These are phyloP conservation scores for Erinaceus europaeus DNA, from an alignment of 2,113 vertebrate genomes.

Conservation along the genomic window DNA sequence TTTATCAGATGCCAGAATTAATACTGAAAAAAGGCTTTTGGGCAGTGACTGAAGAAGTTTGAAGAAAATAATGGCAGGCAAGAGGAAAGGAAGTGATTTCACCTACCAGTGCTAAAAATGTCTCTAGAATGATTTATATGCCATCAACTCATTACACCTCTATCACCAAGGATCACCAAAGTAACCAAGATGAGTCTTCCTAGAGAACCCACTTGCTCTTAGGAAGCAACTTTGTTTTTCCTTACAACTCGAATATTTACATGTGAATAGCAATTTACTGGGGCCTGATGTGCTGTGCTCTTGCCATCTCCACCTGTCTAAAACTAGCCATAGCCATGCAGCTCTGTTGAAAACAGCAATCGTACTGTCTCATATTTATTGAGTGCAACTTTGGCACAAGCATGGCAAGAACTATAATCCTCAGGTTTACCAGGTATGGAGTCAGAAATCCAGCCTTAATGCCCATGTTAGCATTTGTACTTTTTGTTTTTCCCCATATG, in stretches of 20 bases:
- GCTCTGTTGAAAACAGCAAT: background rate
- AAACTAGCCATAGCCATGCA: background rate
- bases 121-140: slow-evolving; percentile 62
- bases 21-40: slow-evolving; percentile 15
- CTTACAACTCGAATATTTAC: background rate
- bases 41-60: background rate
- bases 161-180: slow-evolving; percentile 63
- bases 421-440: background rate
- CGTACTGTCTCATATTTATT: background rate
- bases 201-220: slow-evolving; percentile 14
- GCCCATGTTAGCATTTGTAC: background rate
- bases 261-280: background rate
- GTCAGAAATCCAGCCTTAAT: background rate
- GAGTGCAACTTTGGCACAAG: background rate
- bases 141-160: slow-evolving; percentile 53
- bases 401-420: background rate
- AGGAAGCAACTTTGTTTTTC: background rate
- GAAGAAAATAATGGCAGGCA: slow-evolving; percentile 29
- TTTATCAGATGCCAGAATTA: background rate
- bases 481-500: background rate
- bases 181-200: slow-evolving; percentile 56
- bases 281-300: background rate
- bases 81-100: slow-evolving; percentile 39
- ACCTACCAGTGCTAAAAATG: slow-evolving; percentile 66
- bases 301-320: background rate